phyloP scores from a whole-genome alignment of 2,797 vertebrate genomes.

The Phataginus tricuspis region DNA sequence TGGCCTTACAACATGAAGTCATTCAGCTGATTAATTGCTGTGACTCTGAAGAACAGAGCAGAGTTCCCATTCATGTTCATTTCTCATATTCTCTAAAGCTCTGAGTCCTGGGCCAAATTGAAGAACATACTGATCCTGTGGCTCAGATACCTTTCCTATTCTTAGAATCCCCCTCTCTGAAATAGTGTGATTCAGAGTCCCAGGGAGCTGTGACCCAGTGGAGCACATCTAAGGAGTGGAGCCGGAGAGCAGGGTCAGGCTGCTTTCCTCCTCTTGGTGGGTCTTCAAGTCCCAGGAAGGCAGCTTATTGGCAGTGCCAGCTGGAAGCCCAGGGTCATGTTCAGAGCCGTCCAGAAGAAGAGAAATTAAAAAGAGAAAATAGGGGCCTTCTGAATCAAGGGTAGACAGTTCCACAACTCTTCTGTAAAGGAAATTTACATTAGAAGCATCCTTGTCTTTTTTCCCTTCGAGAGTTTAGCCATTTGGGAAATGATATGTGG shows the following conservation, averaged over 20 bases:
- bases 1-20: not conserved
- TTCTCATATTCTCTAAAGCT: not conserved
- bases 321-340: not conserved
- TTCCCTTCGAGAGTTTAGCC: not conserved
- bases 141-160: not conserved
- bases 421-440: conserved; percentile 15
- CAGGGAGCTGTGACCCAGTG: not conserved
- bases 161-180: not conserved
- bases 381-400: not conserved
- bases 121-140: not conserved
- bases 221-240: not conserved
- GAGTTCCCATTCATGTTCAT: not conserved
- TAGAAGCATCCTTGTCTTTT: not conserved
- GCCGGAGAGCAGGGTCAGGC: not conserved
- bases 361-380: not conserved
- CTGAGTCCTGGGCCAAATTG: not conserved
- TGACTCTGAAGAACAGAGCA: not conserved
- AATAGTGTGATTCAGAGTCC: not conserved
- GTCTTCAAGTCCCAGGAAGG: not conserved
- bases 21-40: not conserved
- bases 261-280: not conserved
- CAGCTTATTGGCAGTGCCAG: conserved; percentile 28
- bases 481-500: not conserved
- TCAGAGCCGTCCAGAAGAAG: conserved; percentile 5
- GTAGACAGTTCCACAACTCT: not conserved